phyloP scores from a whole-genome alignment of 1,140 invertebrate species.

The Cyclargus thomasi region DNA sequence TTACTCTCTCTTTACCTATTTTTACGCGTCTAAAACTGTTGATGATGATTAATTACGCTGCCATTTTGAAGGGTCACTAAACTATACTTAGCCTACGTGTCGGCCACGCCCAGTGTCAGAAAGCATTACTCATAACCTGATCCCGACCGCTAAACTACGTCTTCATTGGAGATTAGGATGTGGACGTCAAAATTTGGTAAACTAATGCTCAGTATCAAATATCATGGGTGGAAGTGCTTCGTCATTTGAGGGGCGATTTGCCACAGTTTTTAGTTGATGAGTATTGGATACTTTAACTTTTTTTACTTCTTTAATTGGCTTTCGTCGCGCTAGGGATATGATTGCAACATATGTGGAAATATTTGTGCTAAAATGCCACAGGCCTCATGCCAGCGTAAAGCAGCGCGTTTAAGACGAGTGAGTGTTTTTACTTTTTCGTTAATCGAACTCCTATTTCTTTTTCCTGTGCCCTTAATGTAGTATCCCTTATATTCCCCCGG shows the following conservation, averaged over 20 bases:
- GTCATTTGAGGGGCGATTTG: background rate
- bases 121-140: constrained; percentile 38
- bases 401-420: no score
- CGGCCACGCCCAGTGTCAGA: constrained; percentile 40
- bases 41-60: background rate
- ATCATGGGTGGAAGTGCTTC: background rate
- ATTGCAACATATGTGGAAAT: no score
- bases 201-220: constrained; percentile 8
- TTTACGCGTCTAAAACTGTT: no score
- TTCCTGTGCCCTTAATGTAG: no score
- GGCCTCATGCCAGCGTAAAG: no score
- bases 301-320: no score
- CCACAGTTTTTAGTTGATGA: background rate
- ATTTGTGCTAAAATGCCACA: no score
- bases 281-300: no score
- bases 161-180: constrained; percentile 28
- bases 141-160: constrained; percentile 40
- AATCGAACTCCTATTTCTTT: no score
- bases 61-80: constrained; percentile 23
- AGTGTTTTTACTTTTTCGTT: no score
- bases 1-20: constrained; percentile 14
- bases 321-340: no score
- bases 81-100: constrained; percentile 16
- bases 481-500: no score
- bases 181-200: constrained; percentile 13